Evolutionary conservation across 2,113 vertebrate species (phyloP), one percentile per base, ranked within the genome.

Genomic region (Mustela nigripes): DNA sequence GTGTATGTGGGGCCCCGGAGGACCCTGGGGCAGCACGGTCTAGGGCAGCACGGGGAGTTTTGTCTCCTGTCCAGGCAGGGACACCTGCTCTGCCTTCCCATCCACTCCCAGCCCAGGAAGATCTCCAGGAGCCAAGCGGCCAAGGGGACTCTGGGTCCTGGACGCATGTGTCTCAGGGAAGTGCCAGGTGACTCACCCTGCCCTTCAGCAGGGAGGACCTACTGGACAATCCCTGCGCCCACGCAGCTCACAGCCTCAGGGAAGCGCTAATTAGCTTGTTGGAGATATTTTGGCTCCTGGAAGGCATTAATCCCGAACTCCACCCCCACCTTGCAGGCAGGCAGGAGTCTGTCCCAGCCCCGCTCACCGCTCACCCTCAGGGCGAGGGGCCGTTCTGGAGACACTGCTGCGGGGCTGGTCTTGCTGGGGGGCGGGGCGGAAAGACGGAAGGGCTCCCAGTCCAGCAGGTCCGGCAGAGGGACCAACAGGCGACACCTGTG

Each of bases 281-380:
- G 74, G 91, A 84, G 92, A 96, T 80, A 73, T 69, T 65, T 91
- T 9, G 4, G 4, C 89, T 95, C 84, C 96, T 92, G 98, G 91
- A n/a, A 65, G 93, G 10, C 1, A 48, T 79, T 50, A 85, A 58
- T 69, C 45, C 80, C 88, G 82, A 76, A 11, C 95, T 26, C 1
- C 92, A 53, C 21, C 50, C 12, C 80, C 45, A 14, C 78, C 87
- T 0, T 16, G 58, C 28, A 56, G 31, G 65, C 71, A 45, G n/a
- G 28, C 62, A 26, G 92, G 33, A 26, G 0, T 0, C 0, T 69
- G 33, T 36, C 67, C 11, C 7, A 11, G 11, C 11, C 14, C 36
- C n/a, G 36, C 19, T 7, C 28, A 4, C 16, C 12, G 1, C 24
- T 18, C 0, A 8, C 0, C 15, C 16, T 12, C 78, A 24, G 39